Percentiles rank a stretch among this genome's conserved stretches.
phyloP scores from a whole-genome alignment of 2,113 vertebrate genomes.

The Vanacampus margaritifer region DNA sequence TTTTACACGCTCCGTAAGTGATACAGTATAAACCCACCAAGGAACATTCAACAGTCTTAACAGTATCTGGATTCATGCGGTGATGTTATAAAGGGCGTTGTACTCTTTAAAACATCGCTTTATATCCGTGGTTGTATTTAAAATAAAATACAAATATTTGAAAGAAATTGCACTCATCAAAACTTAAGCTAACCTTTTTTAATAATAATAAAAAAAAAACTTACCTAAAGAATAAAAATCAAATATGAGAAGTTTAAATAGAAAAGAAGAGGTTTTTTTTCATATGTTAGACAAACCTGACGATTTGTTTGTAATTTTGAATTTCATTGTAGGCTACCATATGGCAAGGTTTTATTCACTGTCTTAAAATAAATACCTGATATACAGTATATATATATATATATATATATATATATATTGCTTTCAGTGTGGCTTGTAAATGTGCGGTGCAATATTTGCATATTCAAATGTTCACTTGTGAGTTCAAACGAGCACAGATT shows the following conservation, averaged over 20 bases:
- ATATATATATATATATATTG: not conserved
- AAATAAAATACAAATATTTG: no score
- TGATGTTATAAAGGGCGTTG: no score
- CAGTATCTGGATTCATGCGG: no score
- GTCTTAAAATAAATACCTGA: not conserved
- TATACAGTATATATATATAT: not conserved
- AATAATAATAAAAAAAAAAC: no score
- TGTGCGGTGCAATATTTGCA: conserved; percentile 21
- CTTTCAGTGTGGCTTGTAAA: conserved; percentile 11
- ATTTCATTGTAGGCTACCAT: not conserved
- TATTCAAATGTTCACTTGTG: conserved; percentile 32
- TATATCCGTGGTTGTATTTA: no score
- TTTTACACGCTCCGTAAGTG: not conserved
- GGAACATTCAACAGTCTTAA: not conserved
- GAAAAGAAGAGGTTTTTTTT: no score
- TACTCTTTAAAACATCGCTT: no score
- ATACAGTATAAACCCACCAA: not conserved
- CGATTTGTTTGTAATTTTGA: not conserved
- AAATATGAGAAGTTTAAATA: no score
- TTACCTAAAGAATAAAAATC: no score
- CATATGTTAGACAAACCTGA: not conserved
- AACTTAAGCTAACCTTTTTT: no score
- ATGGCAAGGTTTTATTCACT: not conserved
- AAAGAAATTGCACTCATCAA: no score
- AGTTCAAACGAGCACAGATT: conserved; percentile 17